phyloP scores from a whole-genome alignment of 2,888 invertebrate genomes.

The Ariolimax columbianus region DNA sequence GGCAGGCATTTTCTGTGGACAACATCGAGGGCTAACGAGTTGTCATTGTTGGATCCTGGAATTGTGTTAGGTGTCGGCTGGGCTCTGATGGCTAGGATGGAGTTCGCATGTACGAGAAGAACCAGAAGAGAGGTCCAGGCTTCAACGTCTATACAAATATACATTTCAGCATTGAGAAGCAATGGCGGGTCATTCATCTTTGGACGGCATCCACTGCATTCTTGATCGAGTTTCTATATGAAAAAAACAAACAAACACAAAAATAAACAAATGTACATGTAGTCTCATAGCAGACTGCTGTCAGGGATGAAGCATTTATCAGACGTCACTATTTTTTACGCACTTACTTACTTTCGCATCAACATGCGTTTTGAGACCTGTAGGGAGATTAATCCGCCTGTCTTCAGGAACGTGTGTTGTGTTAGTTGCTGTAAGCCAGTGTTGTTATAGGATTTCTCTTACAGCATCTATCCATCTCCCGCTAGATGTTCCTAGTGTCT shows the following conservation, averaged over 20 bases:
- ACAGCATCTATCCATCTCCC: too few relatives aligned
- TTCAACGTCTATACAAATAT: not conserved
- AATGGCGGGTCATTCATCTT: not conserved
- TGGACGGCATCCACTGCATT: not conserved
- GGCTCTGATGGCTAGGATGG: not conserved
- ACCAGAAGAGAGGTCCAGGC: conserved; percentile 8
- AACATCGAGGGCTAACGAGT: conserved; percentile 16
- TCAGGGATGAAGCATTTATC: too few relatives aligned
- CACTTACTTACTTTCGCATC: too few relatives aligned
- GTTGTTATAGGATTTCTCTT: too few relatives aligned
- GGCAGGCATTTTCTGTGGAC: not conserved
- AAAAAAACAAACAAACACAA: not conserved
- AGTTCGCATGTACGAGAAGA: conserved; percentile 1
- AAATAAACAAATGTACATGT: too few relatives aligned
- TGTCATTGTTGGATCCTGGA: not conserved
- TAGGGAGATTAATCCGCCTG: too few relatives aligned
- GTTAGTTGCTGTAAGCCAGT: too few relatives aligned
- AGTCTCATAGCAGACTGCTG: too few relatives aligned
- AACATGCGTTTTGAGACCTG: too few relatives aligned
- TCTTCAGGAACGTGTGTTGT: too few relatives aligned
- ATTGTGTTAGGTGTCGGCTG: not conserved
- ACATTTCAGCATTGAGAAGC: conserved; percentile 20
- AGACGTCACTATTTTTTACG: too few relatives aligned
- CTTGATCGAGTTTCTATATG: not conserved
- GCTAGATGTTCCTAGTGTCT: too few relatives aligned